phyloP scores from a whole-genome alignment of 2,888 invertebrate genomes.

The Euplexia lucipara region DNA sequence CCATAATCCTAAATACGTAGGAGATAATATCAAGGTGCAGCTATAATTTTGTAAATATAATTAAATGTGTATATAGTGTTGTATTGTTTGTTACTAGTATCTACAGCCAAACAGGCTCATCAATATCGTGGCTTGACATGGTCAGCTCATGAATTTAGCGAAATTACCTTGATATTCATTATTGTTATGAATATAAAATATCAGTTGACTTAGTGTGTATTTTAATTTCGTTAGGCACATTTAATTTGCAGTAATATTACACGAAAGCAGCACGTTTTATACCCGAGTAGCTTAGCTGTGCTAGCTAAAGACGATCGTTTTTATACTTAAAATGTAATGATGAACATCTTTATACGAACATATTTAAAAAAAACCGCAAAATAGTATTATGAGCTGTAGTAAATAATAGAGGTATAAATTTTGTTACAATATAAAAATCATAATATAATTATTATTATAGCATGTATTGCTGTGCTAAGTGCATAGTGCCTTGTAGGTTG shows the following conservation, averaged over 20 bases:
- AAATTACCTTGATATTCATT: conserved; percentile 48
- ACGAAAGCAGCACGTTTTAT: background rate
- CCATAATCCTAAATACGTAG: conserved; percentile 80
- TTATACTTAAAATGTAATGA: conserved; percentile 13
- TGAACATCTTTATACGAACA: conserved; percentile 24
- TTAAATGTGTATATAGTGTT: conserved; percentile 85
- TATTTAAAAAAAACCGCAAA: conserved; percentile 31
- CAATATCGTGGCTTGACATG: conserved; percentile 68
- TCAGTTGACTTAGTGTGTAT: conserved; percentile 62
- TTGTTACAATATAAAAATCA: conserved; percentile 75
- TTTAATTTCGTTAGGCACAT: conserved; percentile 61
- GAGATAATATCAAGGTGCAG: conserved; percentile 77
- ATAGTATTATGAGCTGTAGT: conserved; percentile 68
- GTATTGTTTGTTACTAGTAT: conserved; percentile 66
- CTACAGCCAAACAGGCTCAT: conserved; percentile 67
- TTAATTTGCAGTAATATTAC: conserved; percentile 37
- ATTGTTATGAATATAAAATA: conserved; percentile 50
- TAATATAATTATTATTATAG: conserved; percentile 77
- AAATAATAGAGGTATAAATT: conserved; percentile 70
- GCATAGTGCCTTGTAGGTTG: conserved; percentile 92
- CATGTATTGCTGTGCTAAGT: conserved; percentile 89
- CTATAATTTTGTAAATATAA: conserved; percentile 85
- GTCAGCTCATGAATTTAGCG: conserved; percentile 62
- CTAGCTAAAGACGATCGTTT: conserved; percentile 28
- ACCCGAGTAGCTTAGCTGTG: conserved; percentile 17